Base-by-base conservation (phyloP, 1,140 invertebrate genomes). In the Meloidogyne chitwoodi region DNA sequence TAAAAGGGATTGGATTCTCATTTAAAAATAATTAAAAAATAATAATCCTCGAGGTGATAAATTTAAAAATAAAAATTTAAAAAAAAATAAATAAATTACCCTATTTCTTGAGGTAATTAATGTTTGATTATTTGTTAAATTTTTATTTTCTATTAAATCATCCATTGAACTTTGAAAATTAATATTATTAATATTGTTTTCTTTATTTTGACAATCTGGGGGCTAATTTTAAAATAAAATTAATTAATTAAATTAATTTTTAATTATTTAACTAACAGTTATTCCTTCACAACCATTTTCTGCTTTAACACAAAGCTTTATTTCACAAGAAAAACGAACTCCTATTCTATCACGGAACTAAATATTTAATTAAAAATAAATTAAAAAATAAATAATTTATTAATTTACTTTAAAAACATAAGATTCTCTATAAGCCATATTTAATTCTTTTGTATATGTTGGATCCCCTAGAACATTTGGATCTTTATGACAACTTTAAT, bases 401-500 rank as follows among this genome's bases (percentile, higher is more conserved):
- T n/a, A n/a, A 56, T 0, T 56, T 34, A 63, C 71, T 64, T 87
- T 86, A 69, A 86, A 86, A 2, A 86, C 86, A 68, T 80, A 79
- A 10, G 83, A 81, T 61, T 86, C 85, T 26, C 85, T 75, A 70
- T 86, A 86, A 1, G 85, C 86, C 86, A 86, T 82, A 61, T 87
- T 86, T 64, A 86, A 69, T 14, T 79, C 84, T 67, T 87, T 79
- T 27, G 82, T 78, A 70, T 86, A 86, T 16, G 85, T 86, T 24
- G 85, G 85, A 76, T 87, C 84, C 1, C 85, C 85, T 0, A 86
- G 75, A 22, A 87, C 74, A 26, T 81, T 63, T 3, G 65, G 77
- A 41, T 86, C 85, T 5, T 71, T 79, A 75, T 86, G 85, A 75
- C 85, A 86, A 27, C 63, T 84, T 66, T 14, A 73, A n/a, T 27